Evolutionary conservation across 2,888 invertebrate genomes (phyloP), one percentile per base, ranked within the genome.

Genomic region (Phalera bucephala): DNA sequence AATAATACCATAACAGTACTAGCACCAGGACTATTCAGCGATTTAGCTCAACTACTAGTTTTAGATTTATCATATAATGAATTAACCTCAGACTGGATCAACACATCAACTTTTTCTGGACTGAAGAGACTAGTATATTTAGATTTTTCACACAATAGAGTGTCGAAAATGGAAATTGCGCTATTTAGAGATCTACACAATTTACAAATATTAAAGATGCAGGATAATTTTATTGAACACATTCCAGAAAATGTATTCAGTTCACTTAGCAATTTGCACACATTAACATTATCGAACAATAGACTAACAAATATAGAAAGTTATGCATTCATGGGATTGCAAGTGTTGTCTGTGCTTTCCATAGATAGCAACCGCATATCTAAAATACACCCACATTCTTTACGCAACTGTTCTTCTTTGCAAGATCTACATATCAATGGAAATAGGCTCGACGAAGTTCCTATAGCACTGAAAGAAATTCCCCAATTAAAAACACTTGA

Each of bases 361-460:
- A 86, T 96, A 65, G 95, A 96, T 73, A 94, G 95, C 73, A 96
- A 96, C 80, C 91, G 93, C 59, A 93, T 96, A 64, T 92, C 93
- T 48, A 92, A 91, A 76, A 92, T 96, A 64, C 94, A 95, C 68
- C 91, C 93, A 33, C 93, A 93, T 69, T 93, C 95, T 39, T 90
- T 96, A 59, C 93, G 92, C 62, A 96, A 96, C 81, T 95, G 94
- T 68, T 93, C 95, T 44, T 93, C 93, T 53, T 85, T 96, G 47
- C 94, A 95, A 86, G 96, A 95, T 79, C 85, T 96, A 54, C 95
- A 96, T 81, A 91, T 96, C 53, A 95, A 95, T 80, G 94, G 94
- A 47, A 96, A 96, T 77, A 93, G 94, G 71, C 89, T 96, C 41
- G 91, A 92, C 54, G 91, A 92, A 70, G 94, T 96, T 43, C 96